Percentiles rank a stretch among this genome's conserved stretches.
These are phyloP conservation scores for Coremacera marginata DNA, from an alignment of 2,888 invertebrate genomes.

Conservation along the genomic window DNA sequence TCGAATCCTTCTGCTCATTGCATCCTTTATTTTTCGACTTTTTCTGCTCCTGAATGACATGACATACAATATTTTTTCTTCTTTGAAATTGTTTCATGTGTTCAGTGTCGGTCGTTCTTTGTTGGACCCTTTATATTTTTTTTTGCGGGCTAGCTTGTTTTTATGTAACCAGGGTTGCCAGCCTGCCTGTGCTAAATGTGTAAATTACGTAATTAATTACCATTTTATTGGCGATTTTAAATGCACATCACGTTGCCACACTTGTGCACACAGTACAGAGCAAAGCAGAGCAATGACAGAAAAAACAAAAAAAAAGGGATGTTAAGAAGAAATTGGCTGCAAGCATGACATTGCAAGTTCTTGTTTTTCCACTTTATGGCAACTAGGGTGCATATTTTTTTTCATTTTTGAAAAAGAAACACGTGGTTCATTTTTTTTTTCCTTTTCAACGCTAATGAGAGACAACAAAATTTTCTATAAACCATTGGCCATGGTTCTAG, in stretches of 20 bases:
- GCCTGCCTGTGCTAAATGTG: conserved; percentile 47
- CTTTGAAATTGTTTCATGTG: neutral
- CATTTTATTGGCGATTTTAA: conserved; percentile 51
- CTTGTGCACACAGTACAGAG: conserved; percentile 29
- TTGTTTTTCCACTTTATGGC: neutral
- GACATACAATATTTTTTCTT: conserved; percentile 15
- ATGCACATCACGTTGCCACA: conserved; percentile 49
- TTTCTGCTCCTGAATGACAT: conserved; percentile 20
- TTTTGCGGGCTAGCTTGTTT: neutral
- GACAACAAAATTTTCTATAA: no score
- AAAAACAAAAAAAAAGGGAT: neutral
- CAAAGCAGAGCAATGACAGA: neutral
- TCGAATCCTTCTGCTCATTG: conserved; percentile 30
- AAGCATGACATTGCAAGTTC: conserved; percentile 34
- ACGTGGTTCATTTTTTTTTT: no score
- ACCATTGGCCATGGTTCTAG: no score
- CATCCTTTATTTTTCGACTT: conserved; percentile 23
- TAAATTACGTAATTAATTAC: conserved; percentile 63
- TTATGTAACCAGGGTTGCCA: conserved; percentile 16
- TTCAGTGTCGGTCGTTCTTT: neutral
- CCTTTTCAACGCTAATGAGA: no score
- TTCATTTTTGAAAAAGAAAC: no score
- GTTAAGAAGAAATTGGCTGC: neutral
- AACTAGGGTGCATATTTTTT: no score
- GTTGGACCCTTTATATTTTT: neutral